phyloP scores from a whole-genome alignment of 2,888 invertebrate genomes.

The Ditula angustiorana region DNA sequence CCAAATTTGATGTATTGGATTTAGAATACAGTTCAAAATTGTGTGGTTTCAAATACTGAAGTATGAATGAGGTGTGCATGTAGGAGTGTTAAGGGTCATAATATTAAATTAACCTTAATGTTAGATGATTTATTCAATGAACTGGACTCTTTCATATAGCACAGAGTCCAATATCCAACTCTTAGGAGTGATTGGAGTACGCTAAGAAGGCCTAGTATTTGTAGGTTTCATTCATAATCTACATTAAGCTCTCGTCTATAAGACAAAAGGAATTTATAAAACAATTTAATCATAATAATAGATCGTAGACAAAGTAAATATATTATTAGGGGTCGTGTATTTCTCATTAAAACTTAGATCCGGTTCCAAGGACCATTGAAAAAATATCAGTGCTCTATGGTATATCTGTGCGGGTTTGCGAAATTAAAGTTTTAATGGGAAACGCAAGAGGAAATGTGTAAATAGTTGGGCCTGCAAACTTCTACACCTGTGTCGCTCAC shows the following conservation, averaged over 20 bases:
- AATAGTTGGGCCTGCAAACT: slow-evolving; percentile 69
- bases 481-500: slow-evolving; percentile 82
- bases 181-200: slow-evolving; percentile 45
- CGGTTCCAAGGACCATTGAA: slow-evolving; percentile 25
- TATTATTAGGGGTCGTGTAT: slow-evolving; percentile 28
- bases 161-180: slow-evolving; percentile 52
- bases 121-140: slow-evolving; percentile 36
- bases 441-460: slow-evolving; percentile 65
- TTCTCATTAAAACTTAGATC: slow-evolving; percentile 45
- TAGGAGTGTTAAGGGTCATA: slow-evolving; percentile 39
- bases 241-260: slow-evolving; percentile 58
- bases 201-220: slow-evolving; percentile 56
- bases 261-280: slow-evolving; percentile 70
- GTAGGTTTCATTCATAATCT: slow-evolving; percentile 56
- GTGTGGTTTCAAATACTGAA: slow-evolving; percentile 14
- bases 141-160: slow-evolving; percentile 50
- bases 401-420: background rate
- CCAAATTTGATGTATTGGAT: slow-evolving; percentile 42
- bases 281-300: slow-evolving; percentile 36
- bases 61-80: slow-evolving; percentile 41
- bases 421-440: slow-evolving; percentile 49
- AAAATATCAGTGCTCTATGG: slow-evolving; percentile 8
- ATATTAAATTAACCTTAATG: slow-evolving; percentile 25
- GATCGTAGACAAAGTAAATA: slow-evolving; percentile 17
- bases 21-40: slow-evolving; percentile 43